These are phyloP conservation scores for Anolis sagrei DNA, from an alignment of 2,113 vertebrate genomes.

Conservation along the genomic window DNA sequence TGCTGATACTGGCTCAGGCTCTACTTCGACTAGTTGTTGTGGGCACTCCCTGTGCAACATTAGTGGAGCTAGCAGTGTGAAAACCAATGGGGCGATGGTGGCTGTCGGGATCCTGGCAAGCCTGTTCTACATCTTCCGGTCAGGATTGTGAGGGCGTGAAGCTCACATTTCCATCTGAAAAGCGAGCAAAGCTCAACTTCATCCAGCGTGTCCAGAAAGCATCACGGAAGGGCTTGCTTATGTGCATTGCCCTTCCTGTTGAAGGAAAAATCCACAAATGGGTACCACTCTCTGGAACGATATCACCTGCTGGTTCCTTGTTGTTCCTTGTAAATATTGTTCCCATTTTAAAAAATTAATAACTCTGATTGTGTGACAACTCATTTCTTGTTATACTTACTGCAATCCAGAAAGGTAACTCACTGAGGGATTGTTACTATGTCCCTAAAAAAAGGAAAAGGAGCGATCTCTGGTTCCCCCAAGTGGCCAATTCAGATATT, in stretches of 20 bases:
- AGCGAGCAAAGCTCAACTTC: too few species aligned
- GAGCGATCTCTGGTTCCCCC: too few species aligned
- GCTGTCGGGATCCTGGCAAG: constrained; percentile 52
- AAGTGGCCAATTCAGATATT: too few species aligned
- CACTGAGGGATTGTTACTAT: too few species aligned
- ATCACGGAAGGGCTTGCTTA: background rate
- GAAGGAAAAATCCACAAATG: background rate
- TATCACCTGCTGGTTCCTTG: background rate
- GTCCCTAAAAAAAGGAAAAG: too few species aligned
- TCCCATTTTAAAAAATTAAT: background rate
- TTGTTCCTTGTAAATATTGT: background rate
- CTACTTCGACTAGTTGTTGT: constrained; percentile 48
- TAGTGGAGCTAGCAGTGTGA: constrained; percentile 53
- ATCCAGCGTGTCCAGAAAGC: background rate
- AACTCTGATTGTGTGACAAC: too few species aligned
- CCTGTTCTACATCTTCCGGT: constrained; percentile 35
- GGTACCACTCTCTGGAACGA: too few species aligned
- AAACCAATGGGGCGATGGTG: constrained; percentile 49
- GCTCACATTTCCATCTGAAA: background rate
- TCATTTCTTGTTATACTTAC: too few species aligned
- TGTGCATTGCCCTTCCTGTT: too few species aligned
- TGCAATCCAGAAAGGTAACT: too few species aligned
- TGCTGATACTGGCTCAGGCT: background rate
- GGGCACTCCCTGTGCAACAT: constrained; percentile 53
- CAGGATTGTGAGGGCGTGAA: background rate